These are phyloP conservation scores for Dipus sagitta DNA, from an alignment of 2,797 vertebrate genomes.

Conservation along the genomic window DNA sequence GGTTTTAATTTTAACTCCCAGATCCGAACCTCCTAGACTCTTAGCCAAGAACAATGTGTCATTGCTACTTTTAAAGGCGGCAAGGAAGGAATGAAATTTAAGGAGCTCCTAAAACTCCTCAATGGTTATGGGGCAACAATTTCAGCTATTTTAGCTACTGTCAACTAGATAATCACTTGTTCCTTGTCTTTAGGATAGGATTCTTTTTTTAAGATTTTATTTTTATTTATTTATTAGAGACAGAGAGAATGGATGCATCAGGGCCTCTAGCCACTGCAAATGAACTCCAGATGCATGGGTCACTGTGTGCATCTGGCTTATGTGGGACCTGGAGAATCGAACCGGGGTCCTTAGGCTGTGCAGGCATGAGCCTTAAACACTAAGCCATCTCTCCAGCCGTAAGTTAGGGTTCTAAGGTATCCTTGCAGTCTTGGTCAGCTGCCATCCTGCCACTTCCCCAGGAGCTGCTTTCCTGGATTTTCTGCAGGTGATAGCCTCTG, in stretches of 20 bases:
- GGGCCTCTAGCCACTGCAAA: no score
- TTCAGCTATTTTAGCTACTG: background rate
- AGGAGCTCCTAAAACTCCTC: background rate
- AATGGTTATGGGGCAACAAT: background rate
- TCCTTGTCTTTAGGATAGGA: background rate
- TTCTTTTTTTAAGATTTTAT: background rate
- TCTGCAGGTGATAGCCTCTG: background rate
- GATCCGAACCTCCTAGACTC: background rate
- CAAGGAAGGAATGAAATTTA: background rate
- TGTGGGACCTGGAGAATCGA: no score
- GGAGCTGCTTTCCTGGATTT: fast-evolving
- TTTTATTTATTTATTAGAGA: no score
- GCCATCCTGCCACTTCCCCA: no score
- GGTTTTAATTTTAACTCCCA: background rate
- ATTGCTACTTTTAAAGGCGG: background rate
- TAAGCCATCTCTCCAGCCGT: no score
- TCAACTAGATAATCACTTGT: background rate
- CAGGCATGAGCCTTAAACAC: no score
- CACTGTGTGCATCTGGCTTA: no score
- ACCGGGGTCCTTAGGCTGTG: no score
- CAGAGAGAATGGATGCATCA: no score
- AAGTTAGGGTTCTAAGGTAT: background rate
- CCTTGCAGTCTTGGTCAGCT: fast-evolving
- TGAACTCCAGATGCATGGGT: no score
- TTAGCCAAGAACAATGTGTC: fast-evolving